Conservation (phyloP, 2,113 vertebrate species). For the Clarias gariepinus region DNA sequence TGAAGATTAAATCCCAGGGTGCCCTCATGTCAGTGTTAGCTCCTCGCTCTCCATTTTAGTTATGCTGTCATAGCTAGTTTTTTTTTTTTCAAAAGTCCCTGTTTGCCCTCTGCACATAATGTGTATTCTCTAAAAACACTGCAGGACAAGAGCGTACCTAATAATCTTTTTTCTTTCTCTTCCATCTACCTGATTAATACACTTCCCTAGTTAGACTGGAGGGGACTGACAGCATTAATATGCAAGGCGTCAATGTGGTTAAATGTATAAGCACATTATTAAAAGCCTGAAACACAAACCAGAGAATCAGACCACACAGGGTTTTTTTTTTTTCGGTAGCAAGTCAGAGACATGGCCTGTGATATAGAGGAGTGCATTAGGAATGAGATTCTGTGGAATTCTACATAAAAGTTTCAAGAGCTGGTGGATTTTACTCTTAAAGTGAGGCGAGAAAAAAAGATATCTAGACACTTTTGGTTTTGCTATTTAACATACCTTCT, state of each 20-base stretch:
- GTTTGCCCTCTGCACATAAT: too few relatives aligned
- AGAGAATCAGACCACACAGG: slow-evolving; percentile 1
- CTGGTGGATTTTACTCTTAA: background rate
- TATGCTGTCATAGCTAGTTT: background rate
- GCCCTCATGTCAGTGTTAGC: background rate
- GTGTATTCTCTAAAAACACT: background rate
- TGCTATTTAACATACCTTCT: background rate
- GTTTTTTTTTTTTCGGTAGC: slow-evolving; percentile 27
- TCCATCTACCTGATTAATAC: background rate
- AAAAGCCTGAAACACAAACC: background rate
- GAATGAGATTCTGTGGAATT: background rate
- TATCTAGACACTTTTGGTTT: background rate
- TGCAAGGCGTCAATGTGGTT: background rate
- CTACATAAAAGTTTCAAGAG: background rate
- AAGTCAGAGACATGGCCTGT: slow-evolving; percentile 10
- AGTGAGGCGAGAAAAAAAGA: background rate
- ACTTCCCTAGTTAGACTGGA: background rate
- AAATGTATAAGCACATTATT: background rate
- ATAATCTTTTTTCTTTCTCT: background rate
- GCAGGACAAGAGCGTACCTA: background rate
- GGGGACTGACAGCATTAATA: background rate
- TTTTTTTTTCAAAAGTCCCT: background rate
- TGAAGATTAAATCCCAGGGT: background rate
- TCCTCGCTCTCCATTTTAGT: background rate
- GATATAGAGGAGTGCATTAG: background rate